A percentile compares a stretch with the other conserved stretches of the same genome.
Evolutionary conservation across 1,140 invertebrate genomes (phyloP).

Genomic region (Pseudomyrmex pallidus): DNA sequence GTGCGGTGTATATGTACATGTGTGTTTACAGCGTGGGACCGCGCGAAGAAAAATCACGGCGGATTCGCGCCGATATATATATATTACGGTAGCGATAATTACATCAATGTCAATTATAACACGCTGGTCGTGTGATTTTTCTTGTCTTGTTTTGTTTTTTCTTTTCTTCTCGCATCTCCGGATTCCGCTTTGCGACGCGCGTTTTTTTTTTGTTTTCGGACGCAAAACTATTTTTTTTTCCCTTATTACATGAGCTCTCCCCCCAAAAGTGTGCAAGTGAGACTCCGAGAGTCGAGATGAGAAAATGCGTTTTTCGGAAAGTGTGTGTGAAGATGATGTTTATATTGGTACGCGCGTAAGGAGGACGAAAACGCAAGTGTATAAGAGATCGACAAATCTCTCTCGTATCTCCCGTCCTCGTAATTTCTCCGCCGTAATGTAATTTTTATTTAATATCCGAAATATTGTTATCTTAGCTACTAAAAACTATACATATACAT

Average conservation of each 20-base stretch:
- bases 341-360: not conserved
- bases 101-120: not conserved
- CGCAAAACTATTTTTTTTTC: not conserved
- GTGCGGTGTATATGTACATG: constrained; percentile 76
- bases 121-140: not conserved
- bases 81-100: constrained; percentile 18
- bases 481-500: constrained; percentile 13
- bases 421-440: constrained; percentile 18
- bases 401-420: constrained; percentile 33
- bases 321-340: not conserved
- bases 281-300: not conserved
- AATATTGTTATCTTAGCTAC: not conserved
- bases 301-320: not conserved
- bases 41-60: constrained; percentile 11
- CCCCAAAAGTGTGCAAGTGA: constrained; percentile 1
- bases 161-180: not conserved
- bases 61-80: not conserved
- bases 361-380: not conserved
- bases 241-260: not conserved
- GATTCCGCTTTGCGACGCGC: too few species aligned
- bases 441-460: not conserved
- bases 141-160: constrained; percentile 15
- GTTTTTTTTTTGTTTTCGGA: too few species aligned
- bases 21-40: constrained; percentile 42
- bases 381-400: constrained; percentile 6